Evolutionary conservation across 1,140 invertebrate species (phyloP).

Genomic region (Leptinotarsa lineolata): DNA sequence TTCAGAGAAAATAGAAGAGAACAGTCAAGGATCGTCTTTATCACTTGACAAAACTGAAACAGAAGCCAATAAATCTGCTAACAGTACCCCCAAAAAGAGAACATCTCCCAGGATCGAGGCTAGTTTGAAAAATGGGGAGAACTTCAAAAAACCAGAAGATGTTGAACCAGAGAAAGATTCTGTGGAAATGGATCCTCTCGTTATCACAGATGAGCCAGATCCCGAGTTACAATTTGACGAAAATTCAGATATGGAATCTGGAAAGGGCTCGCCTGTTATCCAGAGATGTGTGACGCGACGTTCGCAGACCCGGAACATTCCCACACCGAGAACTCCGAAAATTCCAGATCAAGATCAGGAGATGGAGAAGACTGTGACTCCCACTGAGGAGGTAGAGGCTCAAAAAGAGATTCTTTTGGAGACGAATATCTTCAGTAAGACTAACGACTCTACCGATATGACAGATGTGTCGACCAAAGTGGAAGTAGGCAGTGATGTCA

Average conservation of each 20-base stretch:
- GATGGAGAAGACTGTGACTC: not conserved
- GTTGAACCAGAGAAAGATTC: conserved; percentile 17
- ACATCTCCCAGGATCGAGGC: not conserved
- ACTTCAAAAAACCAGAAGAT: conserved; percentile 7
- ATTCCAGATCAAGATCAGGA: conserved; percentile 20
- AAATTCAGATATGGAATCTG: conserved; percentile 51
- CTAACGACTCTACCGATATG: conserved; percentile 34
- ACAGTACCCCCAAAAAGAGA: not conserved
- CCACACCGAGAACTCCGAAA: conserved; percentile 54
- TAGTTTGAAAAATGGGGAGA: not conserved
- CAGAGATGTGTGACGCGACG: conserved; percentile 49
- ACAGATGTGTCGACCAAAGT: conserved; percentile 46
- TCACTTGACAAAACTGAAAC: not conserved
- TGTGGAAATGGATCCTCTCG: conserved; percentile 48
- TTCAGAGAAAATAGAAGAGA: conserved; percentile 14
- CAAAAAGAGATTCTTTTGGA: not conserved
- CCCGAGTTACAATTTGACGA: conserved; percentile 54
- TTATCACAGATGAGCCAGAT: conserved; percentile 48
- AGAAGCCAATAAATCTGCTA: not conserved
- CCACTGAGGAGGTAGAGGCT: not conserved
- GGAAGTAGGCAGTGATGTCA: conserved; percentile 47
- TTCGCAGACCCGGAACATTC: conserved; percentile 50
- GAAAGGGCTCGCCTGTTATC: conserved; percentile 47
- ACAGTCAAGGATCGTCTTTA: not conserved
- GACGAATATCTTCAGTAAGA: conserved; percentile 30